Evolutionary conservation across 2,888 invertebrate genomes (phyloP), one percentile per base, ranked within the genome.

Genomic region (Andricus curvator): DNA sequence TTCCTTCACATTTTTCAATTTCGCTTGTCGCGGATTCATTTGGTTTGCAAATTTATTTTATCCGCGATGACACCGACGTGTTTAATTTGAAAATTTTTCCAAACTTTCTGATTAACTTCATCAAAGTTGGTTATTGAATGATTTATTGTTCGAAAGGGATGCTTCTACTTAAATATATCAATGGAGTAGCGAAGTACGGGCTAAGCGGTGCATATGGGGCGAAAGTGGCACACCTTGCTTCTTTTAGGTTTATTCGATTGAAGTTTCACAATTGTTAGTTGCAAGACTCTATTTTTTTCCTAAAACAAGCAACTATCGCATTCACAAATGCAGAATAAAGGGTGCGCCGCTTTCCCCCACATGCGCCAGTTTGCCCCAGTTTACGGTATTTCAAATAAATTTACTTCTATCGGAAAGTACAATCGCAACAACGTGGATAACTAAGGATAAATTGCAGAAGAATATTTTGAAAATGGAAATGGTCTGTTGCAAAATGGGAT

Each of bases 1-100:
- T 51, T 29, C 70, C 37, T 56, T 56, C 51, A 56, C 74, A 56
- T 74, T 74, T 48, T 74, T 51, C 33, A 48, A 51, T 74, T 74
- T 33, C 33, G 51, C 33, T 33, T 74, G 74, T 56, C 56, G 74
- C 33, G 15, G 33, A 60, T 74, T 74, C 74, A 74, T 74, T 74
- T 74, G 74, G 56, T 74, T 74, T 74, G 56, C 74, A 74, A 74
- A 74, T 74, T 74, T 60, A 60, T 56, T 74, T 74, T 29, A 74
- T 29, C 74, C 29, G 22, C 33, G n/a, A 74, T 20, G 13, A 74
- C 33, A 70, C 48, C 11, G 51, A 51, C 51, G 48, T 51, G 70
- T 70, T 51, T 70, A 51, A 74, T 74, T 74, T 74, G 56, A 37
- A 51, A 74, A 37, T 37, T 74, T 56, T 37, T 20, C 13, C 29